phyloP scores from a whole-genome alignment of 2,888 invertebrate genomes.

The Scaptomyza reducta region DNA sequence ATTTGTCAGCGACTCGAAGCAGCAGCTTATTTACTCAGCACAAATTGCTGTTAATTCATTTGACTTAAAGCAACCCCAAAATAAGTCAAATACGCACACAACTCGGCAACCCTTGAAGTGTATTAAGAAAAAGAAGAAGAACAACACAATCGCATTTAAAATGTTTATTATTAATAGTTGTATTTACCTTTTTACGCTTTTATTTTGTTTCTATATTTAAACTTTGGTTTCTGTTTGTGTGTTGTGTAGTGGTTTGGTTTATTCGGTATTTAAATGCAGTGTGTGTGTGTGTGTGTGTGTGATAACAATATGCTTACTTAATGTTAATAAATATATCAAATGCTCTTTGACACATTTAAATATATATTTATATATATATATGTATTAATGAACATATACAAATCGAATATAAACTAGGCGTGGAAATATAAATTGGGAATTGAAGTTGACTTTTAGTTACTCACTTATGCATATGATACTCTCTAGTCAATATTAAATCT shows the following conservation, averaged over 20 bases:
- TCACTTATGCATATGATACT: slow-evolving; percentile 16
- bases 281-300: slow-evolving; percentile 56
- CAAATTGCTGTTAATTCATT: slow-evolving; percentile 62
- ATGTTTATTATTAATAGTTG: slow-evolving; percentile 73
- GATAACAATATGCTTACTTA: slow-evolving; percentile 79
- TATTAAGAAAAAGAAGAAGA: not conserved
- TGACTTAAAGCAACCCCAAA: slow-evolving; percentile 44
- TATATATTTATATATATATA: slow-evolving; percentile 31
- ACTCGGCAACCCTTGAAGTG: not conserved
- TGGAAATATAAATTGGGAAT: not conserved
- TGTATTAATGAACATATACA: slow-evolving; percentile 51
- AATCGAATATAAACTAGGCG: not conserved
- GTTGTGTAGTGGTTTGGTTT: slow-evolving; percentile 24
- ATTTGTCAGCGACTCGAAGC: slow-evolving; percentile 28
- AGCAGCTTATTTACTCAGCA: slow-evolving; percentile 52
- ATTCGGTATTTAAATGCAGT: slow-evolving; percentile 68
- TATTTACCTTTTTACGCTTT: slow-evolving; percentile 61
- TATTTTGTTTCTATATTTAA: slow-evolving; percentile 46
- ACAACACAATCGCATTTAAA: slow-evolving; percentile 54
- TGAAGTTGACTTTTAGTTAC: not conserved
- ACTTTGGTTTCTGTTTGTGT: slow-evolving; percentile 45
- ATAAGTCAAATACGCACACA: slow-evolving; percentile 14
- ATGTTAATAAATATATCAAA: slow-evolving; percentile 76
- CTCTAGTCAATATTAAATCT: slow-evolving; percentile 22
- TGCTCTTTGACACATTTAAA: slow-evolving; percentile 38